Conservation (phyloP, 2,888 invertebrate genomes). For the Protonemura montana region DNA sequence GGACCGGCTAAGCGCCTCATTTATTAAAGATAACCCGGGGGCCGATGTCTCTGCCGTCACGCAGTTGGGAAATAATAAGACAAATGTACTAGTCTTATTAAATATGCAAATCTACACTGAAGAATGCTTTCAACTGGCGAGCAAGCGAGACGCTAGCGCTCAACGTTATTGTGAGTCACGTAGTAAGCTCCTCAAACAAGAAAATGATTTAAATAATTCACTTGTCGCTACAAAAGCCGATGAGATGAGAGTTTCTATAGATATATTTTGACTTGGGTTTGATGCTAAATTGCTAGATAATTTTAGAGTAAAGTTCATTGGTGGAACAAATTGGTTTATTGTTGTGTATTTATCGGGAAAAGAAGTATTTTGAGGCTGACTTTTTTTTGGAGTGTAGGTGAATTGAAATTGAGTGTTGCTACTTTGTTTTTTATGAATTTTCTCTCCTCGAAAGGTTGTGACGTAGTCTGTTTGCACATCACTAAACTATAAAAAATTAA, state of each 20-base stretch:
- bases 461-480: no score
- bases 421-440: no score
- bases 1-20: slow-evolving; percentile 16
- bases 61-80: background rate
- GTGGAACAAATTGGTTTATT: background rate
- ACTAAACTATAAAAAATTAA: no score
- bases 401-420: no score
- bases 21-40: slow-evolving; percentile 38
- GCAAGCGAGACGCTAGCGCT: no score
- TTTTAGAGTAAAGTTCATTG: background rate
- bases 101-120: slow-evolving; percentile 26
- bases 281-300: background rate
- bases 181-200: background rate
- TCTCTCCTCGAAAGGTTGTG: no score
- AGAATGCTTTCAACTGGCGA: slow-evolving; percentile 13
- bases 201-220: background rate
- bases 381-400: no score
- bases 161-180: no score
- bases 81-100: slow-evolving; percentile 31
- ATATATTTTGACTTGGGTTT: background rate
- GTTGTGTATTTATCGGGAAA: no score
- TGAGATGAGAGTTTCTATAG: background rate
- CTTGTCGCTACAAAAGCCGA: background rate
- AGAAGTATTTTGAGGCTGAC: no score
- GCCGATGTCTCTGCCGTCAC: background rate